Conservation (phyloP, 2,113 vertebrate genomes). For the Larimichthys polyactis region DNA sequence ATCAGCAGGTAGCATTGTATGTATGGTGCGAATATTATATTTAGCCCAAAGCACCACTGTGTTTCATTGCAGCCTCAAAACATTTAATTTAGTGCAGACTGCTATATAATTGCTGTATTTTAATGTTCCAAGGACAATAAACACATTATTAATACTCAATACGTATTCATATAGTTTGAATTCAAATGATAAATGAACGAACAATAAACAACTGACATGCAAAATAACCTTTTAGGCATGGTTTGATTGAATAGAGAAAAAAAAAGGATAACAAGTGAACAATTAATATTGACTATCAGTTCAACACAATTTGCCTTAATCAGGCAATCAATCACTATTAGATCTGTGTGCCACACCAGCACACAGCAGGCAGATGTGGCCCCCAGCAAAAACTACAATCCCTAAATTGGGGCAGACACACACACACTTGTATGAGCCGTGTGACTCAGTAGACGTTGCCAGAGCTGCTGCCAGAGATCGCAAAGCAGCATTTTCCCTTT, state of each 20-base stretch:
- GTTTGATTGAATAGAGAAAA: background rate
- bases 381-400: conserved; percentile 62
- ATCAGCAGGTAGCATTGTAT: background rate
- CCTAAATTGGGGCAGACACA: conserved; percentile 73
- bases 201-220: background rate
- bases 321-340: conserved; percentile 80
- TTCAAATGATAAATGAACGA: background rate
- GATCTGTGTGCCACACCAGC: conserved; percentile 60
- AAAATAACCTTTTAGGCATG: background rate
- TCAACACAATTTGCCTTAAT: conserved; percentile 76
- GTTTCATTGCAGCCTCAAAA: background rate
- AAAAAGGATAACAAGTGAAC: conserved; percentile 25
- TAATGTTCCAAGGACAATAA: background rate
- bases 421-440: conserved; percentile 46
- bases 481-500: conserved; percentile 62
- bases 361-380: conserved; percentile 74
- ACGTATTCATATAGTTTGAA: background rate
- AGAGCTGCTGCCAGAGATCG: conserved; percentile 47
- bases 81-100: background rate
- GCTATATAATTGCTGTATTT: background rate
- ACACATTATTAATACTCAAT: background rate
- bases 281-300: conserved; percentile 65
- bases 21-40: background rate
- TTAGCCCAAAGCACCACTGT: background rate
- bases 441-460: conserved; percentile 60